Conservation (phyloP, 2,113 vertebrate species). For the Coracopsis vasa region DNA sequence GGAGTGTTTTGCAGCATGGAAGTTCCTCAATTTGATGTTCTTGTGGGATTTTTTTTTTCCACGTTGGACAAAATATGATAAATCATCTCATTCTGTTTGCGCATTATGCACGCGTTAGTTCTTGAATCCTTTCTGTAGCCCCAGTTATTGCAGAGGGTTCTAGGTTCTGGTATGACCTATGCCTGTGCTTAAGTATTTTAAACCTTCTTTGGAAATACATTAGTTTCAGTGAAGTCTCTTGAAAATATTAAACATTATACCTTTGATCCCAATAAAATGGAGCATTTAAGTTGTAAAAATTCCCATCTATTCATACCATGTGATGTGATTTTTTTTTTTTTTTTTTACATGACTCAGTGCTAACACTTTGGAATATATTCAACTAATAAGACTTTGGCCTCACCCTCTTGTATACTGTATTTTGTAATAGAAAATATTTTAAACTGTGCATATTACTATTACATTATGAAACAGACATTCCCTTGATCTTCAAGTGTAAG, state of each 20-base stretch:
- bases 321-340: constrained; percentile 1
- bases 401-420: constrained; percentile 64
- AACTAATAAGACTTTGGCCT: neutral
- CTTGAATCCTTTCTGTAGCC: neutral
- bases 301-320: neutral
- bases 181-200: neutral
- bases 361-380: constrained; percentile 16
- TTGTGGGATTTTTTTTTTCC: neutral
- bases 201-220: constrained; percentile 5
- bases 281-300: constrained; percentile 46
- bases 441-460: constrained; percentile 61
- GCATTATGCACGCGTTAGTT: neutral
- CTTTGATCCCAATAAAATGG: constrained; percentile 13
- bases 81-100: neutral
- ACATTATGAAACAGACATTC: constrained; percentile 58
- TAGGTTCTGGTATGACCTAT: constrained; percentile 21
- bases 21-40: neutral
- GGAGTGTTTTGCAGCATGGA: neutral
- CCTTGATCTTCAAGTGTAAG: constrained; percentile 56
- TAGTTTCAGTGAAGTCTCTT: constrained; percentile 2
- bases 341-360: neutral
- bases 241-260: neutral
- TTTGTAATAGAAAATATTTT: constrained; percentile 72
- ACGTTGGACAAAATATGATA: neutral
- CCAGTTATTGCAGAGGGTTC: neutral